Conservation (phyloP, 2,797 vertebrate genomes). For the Epinephelus awoara region DNA sequence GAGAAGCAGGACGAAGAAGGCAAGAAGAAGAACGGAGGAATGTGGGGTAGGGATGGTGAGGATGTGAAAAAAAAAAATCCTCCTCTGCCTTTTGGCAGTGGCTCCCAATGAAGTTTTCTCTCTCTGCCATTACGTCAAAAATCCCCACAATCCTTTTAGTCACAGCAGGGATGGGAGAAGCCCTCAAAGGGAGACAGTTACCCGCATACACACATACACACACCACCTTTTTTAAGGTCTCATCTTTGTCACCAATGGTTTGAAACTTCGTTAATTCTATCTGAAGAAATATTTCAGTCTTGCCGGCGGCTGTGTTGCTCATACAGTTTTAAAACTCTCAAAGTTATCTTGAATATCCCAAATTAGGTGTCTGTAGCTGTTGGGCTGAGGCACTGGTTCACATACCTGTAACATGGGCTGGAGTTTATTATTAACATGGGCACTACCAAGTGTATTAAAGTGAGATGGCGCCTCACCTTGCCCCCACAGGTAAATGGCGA, state of each 20-base stretch:
- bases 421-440: constrained; percentile 46
- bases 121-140: constrained; percentile 77
- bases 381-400: constrained; percentile 27
- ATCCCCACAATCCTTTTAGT: constrained; percentile 86
- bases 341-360: constrained; percentile 41
- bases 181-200: constrained; percentile 72
- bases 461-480: constrained; percentile 19
- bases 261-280: constrained; percentile 72
- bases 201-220: constrained; percentile 19
- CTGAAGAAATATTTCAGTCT: constrained; percentile 62
- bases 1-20: constrained; percentile 47
- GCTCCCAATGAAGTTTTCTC: constrained; percentile 70
- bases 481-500: constrained; percentile 40
- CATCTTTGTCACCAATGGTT: constrained; percentile 64
- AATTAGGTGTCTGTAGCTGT: constrained; percentile 35
- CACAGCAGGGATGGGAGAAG: constrained; percentile 80
- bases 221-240: constrained; percentile 57
- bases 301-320: constrained; percentile 44
- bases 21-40: constrained; percentile 36
- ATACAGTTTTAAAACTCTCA: constrained; percentile 54
- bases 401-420: constrained; percentile 32
- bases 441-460: constrained; percentile 34
- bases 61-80: constrained; percentile 45
- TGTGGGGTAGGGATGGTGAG: constrained; percentile 43
- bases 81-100: constrained; percentile 74